Conservation (phyloP, 2,113 vertebrate genomes). For the Rhineura floridana region DNA sequence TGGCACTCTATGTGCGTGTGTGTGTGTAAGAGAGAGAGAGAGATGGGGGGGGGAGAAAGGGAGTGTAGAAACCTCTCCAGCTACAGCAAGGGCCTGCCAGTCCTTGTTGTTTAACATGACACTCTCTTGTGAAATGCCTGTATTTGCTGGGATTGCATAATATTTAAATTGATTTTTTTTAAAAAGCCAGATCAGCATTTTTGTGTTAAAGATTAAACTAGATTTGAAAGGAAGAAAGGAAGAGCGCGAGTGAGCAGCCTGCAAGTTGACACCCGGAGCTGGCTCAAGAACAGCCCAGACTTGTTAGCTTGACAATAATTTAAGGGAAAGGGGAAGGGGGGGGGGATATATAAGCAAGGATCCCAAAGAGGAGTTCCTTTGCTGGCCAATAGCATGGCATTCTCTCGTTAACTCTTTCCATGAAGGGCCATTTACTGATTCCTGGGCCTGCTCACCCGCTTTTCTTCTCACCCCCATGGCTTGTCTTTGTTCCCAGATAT, state of each 20-base stretch:
- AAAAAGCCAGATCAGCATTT: slow-evolving; percentile 41
- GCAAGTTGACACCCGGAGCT: background rate
- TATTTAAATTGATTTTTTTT: background rate
- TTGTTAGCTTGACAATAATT: background rate
- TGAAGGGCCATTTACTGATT: background rate
- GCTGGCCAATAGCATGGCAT: background rate
- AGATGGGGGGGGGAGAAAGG: background rate
- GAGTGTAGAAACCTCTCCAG: background rate
- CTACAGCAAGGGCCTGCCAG: rapidly evolving
- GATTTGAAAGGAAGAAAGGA: background rate
- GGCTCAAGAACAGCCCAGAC: background rate
- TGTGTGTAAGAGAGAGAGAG: too few relatives aligned
- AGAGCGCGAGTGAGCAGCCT: background rate
- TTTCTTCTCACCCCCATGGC: background rate
- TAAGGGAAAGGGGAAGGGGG: background rate
- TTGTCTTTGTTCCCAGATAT: background rate
- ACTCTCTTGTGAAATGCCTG: background rate
- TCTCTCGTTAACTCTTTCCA: rapidly evolving
- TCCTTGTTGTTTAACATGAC: rapidly evolving
- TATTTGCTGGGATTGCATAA: slow-evolving; percentile 46
- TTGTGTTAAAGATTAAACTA: slow-evolving; percentile 66
- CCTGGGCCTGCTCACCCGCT: background rate
- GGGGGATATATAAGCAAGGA: background rate
- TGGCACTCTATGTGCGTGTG: too few relatives aligned
- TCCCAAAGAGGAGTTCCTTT: background rate